Base-by-base conservation (phyloP, 2,113 vertebrate genomes). In the Cheirogaleus medius region DNA sequence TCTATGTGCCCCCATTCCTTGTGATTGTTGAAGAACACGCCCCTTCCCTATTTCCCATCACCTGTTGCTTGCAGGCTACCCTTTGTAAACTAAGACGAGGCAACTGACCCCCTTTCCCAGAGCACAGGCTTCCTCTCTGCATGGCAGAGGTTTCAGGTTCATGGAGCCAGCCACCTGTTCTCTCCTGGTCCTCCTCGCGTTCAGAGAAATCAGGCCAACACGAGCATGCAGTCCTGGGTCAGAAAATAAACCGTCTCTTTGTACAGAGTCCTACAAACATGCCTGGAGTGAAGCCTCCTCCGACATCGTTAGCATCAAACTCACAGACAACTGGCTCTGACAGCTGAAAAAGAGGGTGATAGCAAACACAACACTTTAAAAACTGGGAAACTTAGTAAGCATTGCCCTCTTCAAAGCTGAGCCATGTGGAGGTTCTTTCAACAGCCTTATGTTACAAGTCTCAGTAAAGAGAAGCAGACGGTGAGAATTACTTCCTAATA, bases 381-480 rank as follows among this genome's bases (percentile, higher is more conserved):
- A 49, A 3, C 74, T 81, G 60, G 34, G 60, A 80, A 85, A 71
- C 52, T 0, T 84, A 77, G 86, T 76, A 97, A 96, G 69, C 82
- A 60, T 34, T 96, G 58, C 85, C 42, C 32, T 87, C 95, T 84
- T 93, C 78, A 92, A 97, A 97, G 94, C 39, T 37, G 74, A 96
- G 93, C 77, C 81, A 80, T 68, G 60, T 76, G 64, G 74, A 93
- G 89, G 44, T 49, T 87, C 86, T 98, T 97, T 97, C 97, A 97
- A 95, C 91, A 97, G 82, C 91, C 47, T 77, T 66, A 81, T 89
- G 74, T 95, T 94, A 86, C 93, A 81, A 98, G 82, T 87, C 82
- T 98, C 85, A 77, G 90, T 93, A 90, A 97, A 98, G 95, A 97
- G 63, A 90, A 98, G 44, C 42, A 97, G 96, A 90, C 84, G 95